These are phyloP conservation scores for Melanotaenia nigrans DNA, from an alignment of 2,797 vertebrate genomes.

Conservation along the genomic window DNA sequence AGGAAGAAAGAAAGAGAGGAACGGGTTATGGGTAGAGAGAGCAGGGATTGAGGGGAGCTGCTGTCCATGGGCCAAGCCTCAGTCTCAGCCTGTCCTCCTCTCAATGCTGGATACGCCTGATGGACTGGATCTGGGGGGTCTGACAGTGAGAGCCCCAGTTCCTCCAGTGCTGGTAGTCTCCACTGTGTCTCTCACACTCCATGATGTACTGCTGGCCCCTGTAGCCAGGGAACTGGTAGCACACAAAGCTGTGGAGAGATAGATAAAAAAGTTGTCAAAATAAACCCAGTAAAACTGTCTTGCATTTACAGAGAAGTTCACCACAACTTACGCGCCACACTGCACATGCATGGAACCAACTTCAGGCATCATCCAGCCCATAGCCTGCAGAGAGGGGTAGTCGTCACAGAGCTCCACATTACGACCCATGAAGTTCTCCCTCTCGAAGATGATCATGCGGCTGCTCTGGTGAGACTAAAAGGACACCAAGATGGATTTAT, in stretches of 20 bases:
- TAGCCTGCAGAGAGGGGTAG: constrained; percentile 87
- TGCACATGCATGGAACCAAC: constrained; percentile 89
- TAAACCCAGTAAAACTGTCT: background rate
- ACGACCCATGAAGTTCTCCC: constrained; percentile 86
- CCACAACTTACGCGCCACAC: constrained; percentile 84
- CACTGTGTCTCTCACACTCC: constrained; percentile 87
- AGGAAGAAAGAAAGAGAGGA: constrained; percentile 33
- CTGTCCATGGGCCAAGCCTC: constrained; percentile 50
- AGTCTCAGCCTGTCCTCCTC: constrained; percentile 64
- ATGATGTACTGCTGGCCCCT: constrained; percentile 89
- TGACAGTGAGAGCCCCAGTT: constrained; percentile 87
- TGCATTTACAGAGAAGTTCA: background rate
- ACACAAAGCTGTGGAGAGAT: constrained; percentile 80
- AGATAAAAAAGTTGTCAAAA: background rate
- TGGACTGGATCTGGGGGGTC: constrained; percentile 88
- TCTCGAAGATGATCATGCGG: constrained; percentile 82
- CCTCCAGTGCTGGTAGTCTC: constrained; percentile 87
- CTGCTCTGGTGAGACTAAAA: constrained; percentile 82
- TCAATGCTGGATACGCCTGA: constrained; percentile 87
- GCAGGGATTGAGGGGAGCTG: constrained; percentile 29
- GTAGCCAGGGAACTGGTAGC: constrained; percentile 87
- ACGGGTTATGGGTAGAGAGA: constrained; percentile 10
- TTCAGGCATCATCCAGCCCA: constrained; percentile 85
- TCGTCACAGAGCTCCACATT: constrained; percentile 84
- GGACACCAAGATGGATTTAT: background rate